phyloP scores from a whole-genome alignment of 2,113 vertebrate species.

The Ptychochromis oligacanthus region DNA sequence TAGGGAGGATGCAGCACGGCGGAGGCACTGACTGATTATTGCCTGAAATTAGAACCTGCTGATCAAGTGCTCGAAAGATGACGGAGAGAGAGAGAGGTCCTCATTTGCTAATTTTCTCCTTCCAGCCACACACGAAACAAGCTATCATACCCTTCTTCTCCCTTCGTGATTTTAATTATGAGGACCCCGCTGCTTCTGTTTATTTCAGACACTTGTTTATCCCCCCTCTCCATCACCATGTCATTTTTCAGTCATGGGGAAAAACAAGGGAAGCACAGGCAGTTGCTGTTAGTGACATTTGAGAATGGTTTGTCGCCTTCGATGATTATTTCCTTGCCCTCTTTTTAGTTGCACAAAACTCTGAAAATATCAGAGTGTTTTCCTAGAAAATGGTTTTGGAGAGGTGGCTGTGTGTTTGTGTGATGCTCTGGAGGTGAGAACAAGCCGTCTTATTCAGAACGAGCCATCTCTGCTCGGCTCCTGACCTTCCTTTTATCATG shows the following conservation, averaged over 20 bases:
- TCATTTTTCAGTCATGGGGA: neutral
- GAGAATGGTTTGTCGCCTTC: neutral
- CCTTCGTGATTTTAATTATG: conserved; percentile 58
- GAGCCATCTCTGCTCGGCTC: neutral
- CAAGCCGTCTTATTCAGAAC: neutral
- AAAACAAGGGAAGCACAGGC: neutral
- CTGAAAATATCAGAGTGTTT: neutral
- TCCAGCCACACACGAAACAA: conserved; percentile 28
- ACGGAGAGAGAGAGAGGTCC: neutral
- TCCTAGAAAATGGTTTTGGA: neutral
- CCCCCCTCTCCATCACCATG: neutral
- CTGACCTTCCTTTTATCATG: conserved; percentile 20
- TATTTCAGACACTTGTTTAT: conserved; percentile 45
- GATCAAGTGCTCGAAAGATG: conserved; percentile 10
- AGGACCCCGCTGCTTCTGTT: conserved; percentile 42
- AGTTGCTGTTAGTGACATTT: neutral
- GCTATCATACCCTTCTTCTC: conserved; percentile 12
- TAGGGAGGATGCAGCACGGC: neutral
- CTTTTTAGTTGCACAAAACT: neutral
- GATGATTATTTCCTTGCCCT: neutral
- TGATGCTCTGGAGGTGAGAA: neutral
- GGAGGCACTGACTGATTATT: conserved; percentile 33
- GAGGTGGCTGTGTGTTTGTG: neutral
- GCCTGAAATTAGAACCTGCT: conserved; percentile 54
- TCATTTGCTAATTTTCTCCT: conserved; percentile 39